Percentiles rank a stretch among this genome's conserved stretches.
Evolutionary conservation across 2,797 vertebrate species (phyloP).

Genomic region (Siniperca undulata): DNA sequence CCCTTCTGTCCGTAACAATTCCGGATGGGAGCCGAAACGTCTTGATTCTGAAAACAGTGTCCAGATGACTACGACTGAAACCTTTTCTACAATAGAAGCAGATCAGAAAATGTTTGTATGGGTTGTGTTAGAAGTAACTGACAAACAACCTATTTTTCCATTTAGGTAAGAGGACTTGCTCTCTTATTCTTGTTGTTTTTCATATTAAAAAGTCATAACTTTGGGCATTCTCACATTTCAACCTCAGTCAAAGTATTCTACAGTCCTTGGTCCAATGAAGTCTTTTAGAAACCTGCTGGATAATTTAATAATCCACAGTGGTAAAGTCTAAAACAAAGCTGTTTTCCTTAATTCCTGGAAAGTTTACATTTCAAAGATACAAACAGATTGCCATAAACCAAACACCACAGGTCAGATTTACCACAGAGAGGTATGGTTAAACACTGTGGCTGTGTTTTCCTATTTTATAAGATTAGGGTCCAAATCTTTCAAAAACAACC

Average conservation of each 20-base stretch:
- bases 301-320: background rate
- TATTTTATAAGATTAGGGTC: background rate
- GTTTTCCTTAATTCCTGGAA: background rate
- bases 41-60: no score
- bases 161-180: background rate
- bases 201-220: background rate
- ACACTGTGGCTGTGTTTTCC: background rate
- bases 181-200: background rate
- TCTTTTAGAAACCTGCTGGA: constrained; percentile 7
- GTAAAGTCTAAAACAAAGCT: background rate
- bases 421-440: background rate
- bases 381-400: background rate
- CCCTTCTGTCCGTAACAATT: background rate
- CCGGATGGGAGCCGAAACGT: no score
- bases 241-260: background rate
- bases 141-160: background rate
- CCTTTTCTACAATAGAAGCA: background rate
- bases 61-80: no score
- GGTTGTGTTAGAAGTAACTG: background rate
- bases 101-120: background rate
- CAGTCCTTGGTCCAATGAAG: background rate
- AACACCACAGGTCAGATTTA: background rate
- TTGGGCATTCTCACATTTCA: constrained; percentile 1
- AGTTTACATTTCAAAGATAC: constrained; percentile 2
- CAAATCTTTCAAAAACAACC: background rate